Base-by-base conservation (phyloP, 1,140 invertebrate species). In the Propsilocerus akamusi region DNA sequence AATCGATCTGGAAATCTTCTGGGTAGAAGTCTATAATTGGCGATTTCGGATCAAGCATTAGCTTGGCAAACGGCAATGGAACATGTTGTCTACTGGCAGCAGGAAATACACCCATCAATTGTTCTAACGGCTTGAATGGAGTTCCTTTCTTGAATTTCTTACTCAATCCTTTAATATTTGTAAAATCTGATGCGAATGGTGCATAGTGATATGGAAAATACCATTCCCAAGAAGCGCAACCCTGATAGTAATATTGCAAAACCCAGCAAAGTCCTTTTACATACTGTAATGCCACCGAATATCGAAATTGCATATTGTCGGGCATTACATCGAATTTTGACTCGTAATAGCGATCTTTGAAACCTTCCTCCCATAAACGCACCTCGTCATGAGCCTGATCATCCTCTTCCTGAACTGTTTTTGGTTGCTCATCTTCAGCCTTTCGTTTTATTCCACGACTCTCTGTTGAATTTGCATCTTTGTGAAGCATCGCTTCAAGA, bases 191-290 rank as follows among this genome's bases (percentile, higher is more conserved):
- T 4, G 97, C 96, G 72, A 99, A 99, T n/a, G 96, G 96, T 3
- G 97, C 96, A 74, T 99, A 99, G 69, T 99, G 96, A 66, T 95
- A 99, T 0, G 97, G 97, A 68, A 93, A 99, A 71, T 97, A 99
- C 97, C 97, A 99, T 67, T 96, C 91, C 97, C 97, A 99, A 3
- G 92, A 97, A 20, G 92, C 86, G 71, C 96, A 99, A 37, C 97
- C 97, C 78, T 97, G 95, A 72, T 98, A 98, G 69, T 98, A 99
- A 69, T 99, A 99, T 51, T 84, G 78, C 12, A 99, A 70, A 6
- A 99, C 96, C 97, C 97, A 99, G 68, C 92, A 97, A 8, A 99
- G 70, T 0, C 97, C 97, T 41, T 81, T 74, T 0, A 96, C 90
- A 70, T 99, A 99, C 65, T 97, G 89, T 48, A 85, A 71, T 6